Base-by-base conservation (phyloP, 1,140 invertebrate species). In the Zaprionus davidi region DNA sequence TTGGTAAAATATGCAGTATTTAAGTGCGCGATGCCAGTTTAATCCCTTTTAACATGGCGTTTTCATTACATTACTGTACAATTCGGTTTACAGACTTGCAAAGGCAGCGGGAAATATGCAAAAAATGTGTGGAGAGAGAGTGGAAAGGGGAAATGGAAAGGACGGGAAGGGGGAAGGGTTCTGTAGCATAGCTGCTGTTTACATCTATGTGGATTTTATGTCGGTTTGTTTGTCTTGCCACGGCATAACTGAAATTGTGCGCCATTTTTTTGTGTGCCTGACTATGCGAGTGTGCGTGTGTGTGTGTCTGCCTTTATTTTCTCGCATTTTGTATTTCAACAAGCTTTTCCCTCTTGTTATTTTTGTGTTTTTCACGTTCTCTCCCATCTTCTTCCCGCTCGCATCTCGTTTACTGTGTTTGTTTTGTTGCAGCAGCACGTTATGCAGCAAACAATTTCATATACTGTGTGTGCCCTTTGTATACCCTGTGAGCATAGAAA, bases 361-460 rank as follows among this genome's bases (percentile, higher is more conserved):
- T 46, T 64, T 64, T 63, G 62, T 59, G 55, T 78, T 31, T 66
- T 17, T 34, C 31, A 34, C 31, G 9, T 34, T 34, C 26, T 34
- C 31, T 11, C 31, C 0, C 31, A 28, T 28, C 26, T 2, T 1
- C 9, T 3, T 34, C 9, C 31, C 31, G 7, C 22, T 36, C 44
- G 20, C 4, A 56, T 26, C 31, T 11, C 38, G 13, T 28, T n/a
- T 57, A 15, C 38, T 57, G 26, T 67, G 53, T 79, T 64, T 77
- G 72, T 70, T 58, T 59, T 70, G 76, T 66, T 76, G 65, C 57
- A 63, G 58, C 80, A 79, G 41, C 81, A 20, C 41, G 83, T 88
- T 88, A 87, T 87, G 83, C 83, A 73, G 73, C 78, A 87, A 87
- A 87, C 83, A 87, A 87, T 87, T 87, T 88, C 81, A 87, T 87